Evolutionary conservation across 2,888 invertebrate genomes (phyloP).

Genomic region (Hyles lineata): DNA sequence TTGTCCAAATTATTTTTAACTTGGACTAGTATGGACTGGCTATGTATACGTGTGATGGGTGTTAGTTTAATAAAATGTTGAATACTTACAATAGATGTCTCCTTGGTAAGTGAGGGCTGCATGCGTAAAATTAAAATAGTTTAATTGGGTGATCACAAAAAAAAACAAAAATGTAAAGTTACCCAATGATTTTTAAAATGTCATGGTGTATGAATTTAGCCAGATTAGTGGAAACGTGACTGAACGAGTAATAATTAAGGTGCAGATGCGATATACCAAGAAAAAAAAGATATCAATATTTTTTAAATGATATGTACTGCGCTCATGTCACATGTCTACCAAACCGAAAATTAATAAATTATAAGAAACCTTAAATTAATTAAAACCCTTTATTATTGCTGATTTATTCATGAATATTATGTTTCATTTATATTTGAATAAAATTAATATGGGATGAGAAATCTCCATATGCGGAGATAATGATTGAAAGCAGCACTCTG

Average conservation of each 20-base stretch:
- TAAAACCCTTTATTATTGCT: background rate
- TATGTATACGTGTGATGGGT: conserved; percentile 26
- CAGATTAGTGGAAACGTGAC: background rate
- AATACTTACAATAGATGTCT: conserved; percentile 80
- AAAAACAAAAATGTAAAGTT: conserved; percentile 36
- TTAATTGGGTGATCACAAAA: conserved; percentile 53
- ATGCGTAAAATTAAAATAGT: conserved; percentile 73
- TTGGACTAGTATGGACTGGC: conserved; percentile 25
- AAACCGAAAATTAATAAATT: background rate
- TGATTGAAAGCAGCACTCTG: conserved; percentile 16
- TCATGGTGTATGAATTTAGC: conserved; percentile 11
- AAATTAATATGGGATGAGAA: background rate
- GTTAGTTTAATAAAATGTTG: conserved; percentile 25
- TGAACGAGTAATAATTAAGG: background rate
- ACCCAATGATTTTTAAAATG: conserved; percentile 20
- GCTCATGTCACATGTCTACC: background rate
- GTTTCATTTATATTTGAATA: background rate
- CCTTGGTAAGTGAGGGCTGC: conserved; percentile 84
- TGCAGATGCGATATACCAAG: background rate
- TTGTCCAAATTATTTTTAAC: conserved; percentile 4
- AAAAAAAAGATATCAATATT: background rate
- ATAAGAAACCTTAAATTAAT: background rate
- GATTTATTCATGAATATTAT: background rate
- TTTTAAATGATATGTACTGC: background rate
- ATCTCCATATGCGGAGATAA: background rate